Evolutionary conservation across 2,797 vertebrate species (phyloP).

Genomic region (Lophius americanus): DNA sequence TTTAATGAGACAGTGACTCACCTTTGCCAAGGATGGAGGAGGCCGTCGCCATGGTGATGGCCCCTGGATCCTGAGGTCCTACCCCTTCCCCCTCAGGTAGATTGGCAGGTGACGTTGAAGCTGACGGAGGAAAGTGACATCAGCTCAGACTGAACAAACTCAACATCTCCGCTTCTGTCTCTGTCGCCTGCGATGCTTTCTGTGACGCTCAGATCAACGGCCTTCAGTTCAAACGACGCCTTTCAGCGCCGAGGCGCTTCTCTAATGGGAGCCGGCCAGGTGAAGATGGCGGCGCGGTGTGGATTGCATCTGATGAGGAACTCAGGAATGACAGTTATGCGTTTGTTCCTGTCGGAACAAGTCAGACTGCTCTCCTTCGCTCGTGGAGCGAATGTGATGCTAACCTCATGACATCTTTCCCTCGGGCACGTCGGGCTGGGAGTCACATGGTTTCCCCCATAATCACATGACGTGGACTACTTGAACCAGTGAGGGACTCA

Average conservation of each 20-base stretch:
- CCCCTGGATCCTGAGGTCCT: conserved; percentile 17
- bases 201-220: no score
- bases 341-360: conserved; percentile 38
- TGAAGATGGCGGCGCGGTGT: no score
- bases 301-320: background rate
- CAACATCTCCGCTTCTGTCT: background rate
- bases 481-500: no score
- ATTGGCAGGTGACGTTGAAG: conserved; percentile 28
- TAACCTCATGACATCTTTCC: background rate
- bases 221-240: no score
- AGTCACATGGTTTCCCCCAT: no score
- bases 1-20: conserved; percentile 24
- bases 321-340: conserved; percentile 23
- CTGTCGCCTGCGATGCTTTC: no score
- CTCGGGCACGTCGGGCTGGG: no score
- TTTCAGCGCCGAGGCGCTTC: no score
- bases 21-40: conserved; percentile 47
- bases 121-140: conserved; percentile 6
- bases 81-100: conserved; percentile 28
- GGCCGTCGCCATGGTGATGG: conserved; percentile 40
- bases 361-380: conserved; percentile 10
- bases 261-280: no score
- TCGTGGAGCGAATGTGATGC: background rate
- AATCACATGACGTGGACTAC: no score
- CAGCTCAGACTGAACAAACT: background rate